Conservation (phyloP, 2,888 invertebrate genomes). For the Himalopsyche japonica region DNA sequence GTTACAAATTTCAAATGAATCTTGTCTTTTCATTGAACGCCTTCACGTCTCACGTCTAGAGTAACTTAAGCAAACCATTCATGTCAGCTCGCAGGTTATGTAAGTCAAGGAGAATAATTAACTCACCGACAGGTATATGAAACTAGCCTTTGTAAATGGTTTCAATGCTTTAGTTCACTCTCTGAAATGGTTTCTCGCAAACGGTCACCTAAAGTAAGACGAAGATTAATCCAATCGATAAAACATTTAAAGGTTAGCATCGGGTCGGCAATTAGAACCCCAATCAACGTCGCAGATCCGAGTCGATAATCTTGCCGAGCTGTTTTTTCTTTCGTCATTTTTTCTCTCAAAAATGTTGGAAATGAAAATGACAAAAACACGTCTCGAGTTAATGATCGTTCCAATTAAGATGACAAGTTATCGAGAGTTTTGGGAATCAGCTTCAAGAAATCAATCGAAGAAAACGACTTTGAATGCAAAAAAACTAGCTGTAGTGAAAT, state of each 20-base stretch:
- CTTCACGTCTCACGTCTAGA: no score
- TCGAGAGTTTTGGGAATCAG: not conserved
- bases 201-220: constrained; percentile 16
- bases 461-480: no score
- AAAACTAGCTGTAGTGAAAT: no score
- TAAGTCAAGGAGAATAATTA: not conserved
- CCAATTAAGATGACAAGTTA: not conserved
- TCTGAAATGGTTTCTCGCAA: not conserved
- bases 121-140: not conserved
- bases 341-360: not conserved
- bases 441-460: no score
- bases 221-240: constrained; percentile 24
- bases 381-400: not conserved
- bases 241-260: constrained; percentile 11
- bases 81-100: not conserved
- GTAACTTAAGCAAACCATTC: not conserved
- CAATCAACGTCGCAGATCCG: constrained; percentile 25
- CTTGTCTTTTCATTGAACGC: no score
- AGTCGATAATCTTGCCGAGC: constrained; percentile 18
- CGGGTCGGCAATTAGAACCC: constrained; percentile 25
- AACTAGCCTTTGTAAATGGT: not conserved
- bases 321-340: not conserved
- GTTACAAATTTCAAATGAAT: no score
- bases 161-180: not conserved
- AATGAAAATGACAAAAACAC: constrained; percentile 7